Evolutionary conservation across 2,113 vertebrate genomes (phyloP).

Genomic region (Sebastes schlegelii): DNA sequence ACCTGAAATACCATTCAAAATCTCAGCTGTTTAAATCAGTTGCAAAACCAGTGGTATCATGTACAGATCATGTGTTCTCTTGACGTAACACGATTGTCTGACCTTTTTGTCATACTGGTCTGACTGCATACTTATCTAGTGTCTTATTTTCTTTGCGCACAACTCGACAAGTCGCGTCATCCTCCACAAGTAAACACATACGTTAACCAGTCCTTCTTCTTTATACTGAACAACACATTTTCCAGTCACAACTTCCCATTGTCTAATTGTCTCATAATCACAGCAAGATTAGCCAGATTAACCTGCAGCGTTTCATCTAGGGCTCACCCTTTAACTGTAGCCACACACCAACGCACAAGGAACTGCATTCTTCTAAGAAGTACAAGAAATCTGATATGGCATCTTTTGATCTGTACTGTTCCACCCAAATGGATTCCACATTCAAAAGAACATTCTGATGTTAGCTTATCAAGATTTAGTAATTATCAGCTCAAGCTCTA

Average conservation of each 20-base stretch:
- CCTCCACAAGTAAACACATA: slow-evolving; percentile 10
- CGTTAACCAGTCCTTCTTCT: slow-evolving; percentile 24
- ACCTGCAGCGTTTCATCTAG: neutral
- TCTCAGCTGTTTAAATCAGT: neutral
- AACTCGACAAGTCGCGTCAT: neutral
- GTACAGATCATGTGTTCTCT: neutral
- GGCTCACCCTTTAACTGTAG: neutral
- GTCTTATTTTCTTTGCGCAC: slow-evolving; percentile 16
- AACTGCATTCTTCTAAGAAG: slow-evolving; percentile 10
- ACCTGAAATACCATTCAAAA: neutral
- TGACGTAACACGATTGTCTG: neutral
- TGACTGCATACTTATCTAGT: slow-evolving; percentile 64
- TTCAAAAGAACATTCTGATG: neutral
- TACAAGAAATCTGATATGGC: neutral
- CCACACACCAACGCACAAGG: neutral
- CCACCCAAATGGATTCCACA: neutral
- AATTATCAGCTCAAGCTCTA: neutral
- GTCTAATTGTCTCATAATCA: slow-evolving; percentile 9
- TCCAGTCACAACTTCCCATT: neutral
- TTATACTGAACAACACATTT: slow-evolving; percentile 10
- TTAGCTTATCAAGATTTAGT: neutral
- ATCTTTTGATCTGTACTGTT: slow-evolving; percentile 19
- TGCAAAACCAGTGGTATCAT: neutral
- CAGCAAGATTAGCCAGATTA: neutral
- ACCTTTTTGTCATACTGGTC: slow-evolving; percentile 65